phyloP scores from a whole-genome alignment of 1,140 invertebrate species.

The Microplitis demolitor region DNA sequence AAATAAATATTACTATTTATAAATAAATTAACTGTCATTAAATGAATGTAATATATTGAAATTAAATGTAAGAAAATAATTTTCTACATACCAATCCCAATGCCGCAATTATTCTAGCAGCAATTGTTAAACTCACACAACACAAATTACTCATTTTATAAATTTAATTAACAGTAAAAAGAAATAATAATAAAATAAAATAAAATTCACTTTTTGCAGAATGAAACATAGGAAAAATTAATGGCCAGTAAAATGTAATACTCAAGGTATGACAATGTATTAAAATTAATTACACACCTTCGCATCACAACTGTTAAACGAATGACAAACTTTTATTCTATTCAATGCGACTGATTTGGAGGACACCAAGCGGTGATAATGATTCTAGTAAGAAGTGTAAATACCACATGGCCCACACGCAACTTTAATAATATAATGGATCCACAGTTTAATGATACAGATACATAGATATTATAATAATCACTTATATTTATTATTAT shows the following conservation, averaged over 20 bases:
- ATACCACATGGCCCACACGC: constrained; percentile 27
- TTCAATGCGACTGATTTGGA: constrained; percentile 20
- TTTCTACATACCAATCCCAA: constrained; percentile 51
- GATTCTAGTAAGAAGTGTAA: constrained; percentile 34
- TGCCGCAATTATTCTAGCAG: constrained; percentile 54
- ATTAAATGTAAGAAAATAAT: constrained; percentile 3
- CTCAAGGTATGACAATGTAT: not conserved
- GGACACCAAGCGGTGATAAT: constrained; percentile 30
- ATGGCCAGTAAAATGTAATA: not conserved
- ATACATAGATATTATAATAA: not conserved
- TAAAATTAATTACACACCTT: not conserved
- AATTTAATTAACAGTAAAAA: not conserved
- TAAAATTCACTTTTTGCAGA: not conserved
- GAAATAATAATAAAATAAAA: constrained; percentile 3
- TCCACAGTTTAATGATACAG: not conserved
- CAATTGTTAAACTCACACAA: constrained; percentile 47
- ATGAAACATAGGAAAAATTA: too few relatives aligned
- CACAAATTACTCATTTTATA: constrained; percentile 36
- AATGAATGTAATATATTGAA: not conserved
- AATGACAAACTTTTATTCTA: constrained; percentile 4
- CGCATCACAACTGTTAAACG: constrained; percentile 2
- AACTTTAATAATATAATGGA: constrained; percentile 25
- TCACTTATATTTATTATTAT: constrained; percentile 2
- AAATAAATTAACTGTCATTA: constrained; percentile 15
- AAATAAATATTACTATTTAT: constrained; percentile 3